Conservation (phyloP, 2,797 vertebrate species). For the Furcifer pardalis region DNA sequence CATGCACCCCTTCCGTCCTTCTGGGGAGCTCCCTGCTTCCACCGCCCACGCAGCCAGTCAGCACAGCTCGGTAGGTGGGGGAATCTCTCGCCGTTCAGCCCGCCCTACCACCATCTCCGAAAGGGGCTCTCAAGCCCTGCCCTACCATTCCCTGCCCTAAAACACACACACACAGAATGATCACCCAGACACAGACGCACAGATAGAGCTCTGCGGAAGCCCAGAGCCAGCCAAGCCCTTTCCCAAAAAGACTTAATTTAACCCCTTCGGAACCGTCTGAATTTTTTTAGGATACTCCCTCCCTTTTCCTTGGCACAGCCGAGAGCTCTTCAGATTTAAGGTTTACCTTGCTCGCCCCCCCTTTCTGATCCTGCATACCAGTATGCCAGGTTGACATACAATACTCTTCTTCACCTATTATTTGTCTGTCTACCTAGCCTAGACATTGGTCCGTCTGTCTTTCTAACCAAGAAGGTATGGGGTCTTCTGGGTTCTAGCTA, state of each 20-base stretch:
- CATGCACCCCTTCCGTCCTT: not conserved
- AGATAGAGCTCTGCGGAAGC: slow-evolving; percentile 13
- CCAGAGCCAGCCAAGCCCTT: slow-evolving; percentile 29
- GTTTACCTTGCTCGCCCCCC: not conserved
- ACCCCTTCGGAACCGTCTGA: slow-evolving; percentile 1
- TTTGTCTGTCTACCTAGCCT: too few relatives aligned
- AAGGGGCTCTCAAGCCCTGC: not conserved
- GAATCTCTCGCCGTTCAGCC: slow-evolving; percentile 4
- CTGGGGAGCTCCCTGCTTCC: slow-evolving; percentile 35
- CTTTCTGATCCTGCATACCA: not conserved
- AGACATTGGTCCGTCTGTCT: too few relatives aligned
- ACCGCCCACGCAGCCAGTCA: slow-evolving; percentile 16
- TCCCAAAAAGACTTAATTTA: not conserved
- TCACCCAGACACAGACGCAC: not conserved
- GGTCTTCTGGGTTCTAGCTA: not conserved
- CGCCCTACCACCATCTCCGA: not conserved
- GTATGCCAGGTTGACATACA: not conserved
- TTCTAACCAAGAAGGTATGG: not conserved
- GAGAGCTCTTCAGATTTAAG: not conserved
- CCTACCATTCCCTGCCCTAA: not conserved
- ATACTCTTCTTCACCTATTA: too few relatives aligned
- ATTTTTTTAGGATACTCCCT: not conserved
- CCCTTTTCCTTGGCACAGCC: not conserved
- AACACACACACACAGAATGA: too few relatives aligned
- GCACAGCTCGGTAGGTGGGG: not conserved